Conservation (phyloP, 35 echinoderm and acorn worm species). For the Apostichopus parvimensis region DNA sequence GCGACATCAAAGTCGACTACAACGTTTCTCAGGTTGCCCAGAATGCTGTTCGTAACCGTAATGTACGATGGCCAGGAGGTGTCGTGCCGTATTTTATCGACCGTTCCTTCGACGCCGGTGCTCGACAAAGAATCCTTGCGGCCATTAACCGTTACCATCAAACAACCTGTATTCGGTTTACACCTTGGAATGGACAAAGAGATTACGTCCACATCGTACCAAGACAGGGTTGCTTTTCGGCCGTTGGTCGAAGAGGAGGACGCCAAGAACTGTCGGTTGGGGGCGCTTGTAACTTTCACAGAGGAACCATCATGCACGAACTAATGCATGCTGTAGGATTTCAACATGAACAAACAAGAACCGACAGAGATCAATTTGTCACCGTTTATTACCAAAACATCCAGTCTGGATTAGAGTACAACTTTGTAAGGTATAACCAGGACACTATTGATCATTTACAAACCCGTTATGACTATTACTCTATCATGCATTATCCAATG, state of each 20-base stretch:
- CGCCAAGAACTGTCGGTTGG: slow-evolving; percentile 82
- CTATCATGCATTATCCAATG: slow-evolving; percentile 85
- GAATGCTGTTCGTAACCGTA: slow-evolving; percentile 62
- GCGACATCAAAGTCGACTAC: slow-evolving; percentile 52
- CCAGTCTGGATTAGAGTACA: slow-evolving; percentile 57
- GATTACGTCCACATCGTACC: slow-evolving; percentile 88
- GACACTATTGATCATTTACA: slow-evolving; percentile 62
- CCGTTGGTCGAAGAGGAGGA: slow-evolving; percentile 76
- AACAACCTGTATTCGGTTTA: slow-evolving; percentile 75
- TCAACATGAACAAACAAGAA: slow-evolving; percentile 88
- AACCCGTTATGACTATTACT: slow-evolving; percentile 79
- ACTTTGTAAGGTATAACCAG: slow-evolving; percentile 66
- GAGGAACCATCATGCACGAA: slow-evolving; percentile 89
- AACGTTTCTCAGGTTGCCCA: slow-evolving; percentile 40
- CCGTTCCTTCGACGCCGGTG: slow-evolving; percentile 65
- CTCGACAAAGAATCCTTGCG: slow-evolving; percentile 57
- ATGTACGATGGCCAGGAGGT: slow-evolving; percentile 72
- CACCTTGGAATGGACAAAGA: slow-evolving; percentile 58
- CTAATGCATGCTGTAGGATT: slow-evolving; percentile 92
- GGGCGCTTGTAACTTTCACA: slow-evolving; percentile 58
- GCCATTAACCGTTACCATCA: slow-evolving; percentile 77
- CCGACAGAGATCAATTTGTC: slow-evolving; percentile 84
- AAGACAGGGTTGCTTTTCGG: slow-evolving; percentile 77
- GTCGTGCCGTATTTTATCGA: slow-evolving; percentile 84
- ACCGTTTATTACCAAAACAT: slow-evolving; percentile 84